Conservation (phyloP, 2,888 invertebrate genomes). For the Thymelicus sylvestris region DNA sequence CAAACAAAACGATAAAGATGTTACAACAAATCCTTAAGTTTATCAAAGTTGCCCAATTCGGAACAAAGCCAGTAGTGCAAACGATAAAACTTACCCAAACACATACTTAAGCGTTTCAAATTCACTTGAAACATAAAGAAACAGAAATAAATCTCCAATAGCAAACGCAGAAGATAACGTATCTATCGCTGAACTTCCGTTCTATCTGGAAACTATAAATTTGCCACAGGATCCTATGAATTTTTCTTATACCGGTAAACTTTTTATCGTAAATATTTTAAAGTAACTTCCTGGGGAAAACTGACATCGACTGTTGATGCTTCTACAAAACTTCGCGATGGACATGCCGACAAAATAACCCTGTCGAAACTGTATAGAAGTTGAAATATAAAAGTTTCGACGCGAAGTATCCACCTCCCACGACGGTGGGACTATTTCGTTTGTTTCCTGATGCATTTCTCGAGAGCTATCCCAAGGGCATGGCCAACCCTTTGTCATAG, state of each 20-base stretch:
- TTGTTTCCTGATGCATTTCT: constrained; percentile 61
- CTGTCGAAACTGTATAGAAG: constrained; percentile 69
- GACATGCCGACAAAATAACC: constrained; percentile 75
- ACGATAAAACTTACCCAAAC: constrained; percentile 35
- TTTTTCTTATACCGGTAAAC: constrained; percentile 67
- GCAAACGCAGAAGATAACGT: constrained; percentile 57
- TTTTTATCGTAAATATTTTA: constrained; percentile 82
- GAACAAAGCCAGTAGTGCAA: constrained; percentile 22
- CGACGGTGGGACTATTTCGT: constrained; percentile 53
- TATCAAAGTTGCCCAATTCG: constrained; percentile 26
- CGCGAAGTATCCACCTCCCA: constrained; percentile 49
- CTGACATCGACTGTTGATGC: constrained; percentile 79
- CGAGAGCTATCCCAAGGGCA: constrained; percentile 44
- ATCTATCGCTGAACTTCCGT: constrained; percentile 68
- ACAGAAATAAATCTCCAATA: constrained; percentile 66
- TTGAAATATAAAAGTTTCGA: constrained; percentile 77
- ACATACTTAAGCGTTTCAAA: constrained; percentile 38
- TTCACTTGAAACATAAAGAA: constrained; percentile 56
- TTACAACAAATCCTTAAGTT: constrained; percentile 19
- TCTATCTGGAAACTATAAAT: constrained; percentile 74
- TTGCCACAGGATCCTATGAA: constrained; percentile 62
- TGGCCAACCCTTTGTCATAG: constrained; percentile 49
- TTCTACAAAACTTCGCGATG: constrained; percentile 63
- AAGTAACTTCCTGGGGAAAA: constrained; percentile 76
- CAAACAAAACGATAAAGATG: constrained; percentile 28